These are phyloP conservation scores for Megaceryle maxima DNA, from an alignment of 2,113 vertebrate species.

Conservation along the genomic window DNA sequence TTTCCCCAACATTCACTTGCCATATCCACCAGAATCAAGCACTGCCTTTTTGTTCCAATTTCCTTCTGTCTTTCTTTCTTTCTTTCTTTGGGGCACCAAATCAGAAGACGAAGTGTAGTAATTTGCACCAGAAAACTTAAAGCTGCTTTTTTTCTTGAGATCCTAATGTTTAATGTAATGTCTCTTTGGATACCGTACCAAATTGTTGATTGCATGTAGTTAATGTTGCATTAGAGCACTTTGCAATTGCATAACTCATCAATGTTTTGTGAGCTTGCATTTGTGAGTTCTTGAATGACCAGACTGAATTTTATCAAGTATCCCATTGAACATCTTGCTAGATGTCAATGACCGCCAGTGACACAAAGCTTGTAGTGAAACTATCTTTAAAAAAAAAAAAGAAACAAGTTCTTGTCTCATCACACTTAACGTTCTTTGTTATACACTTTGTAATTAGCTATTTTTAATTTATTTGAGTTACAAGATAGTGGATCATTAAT, in stretches of 20 bases:
- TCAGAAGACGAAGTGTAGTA: slow-evolving; percentile 75
- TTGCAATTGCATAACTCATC: slow-evolving; percentile 88
- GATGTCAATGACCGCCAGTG: slow-evolving; percentile 76
- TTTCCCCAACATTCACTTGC: slow-evolving; percentile 65
- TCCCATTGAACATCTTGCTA: slow-evolving; percentile 74
- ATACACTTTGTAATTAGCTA: slow-evolving; percentile 75
- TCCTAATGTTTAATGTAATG: slow-evolving; percentile 80
- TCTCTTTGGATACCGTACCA: slow-evolving; percentile 81
- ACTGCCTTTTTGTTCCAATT: slow-evolving; percentile 49
- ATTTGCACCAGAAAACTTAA: slow-evolving; percentile 82
- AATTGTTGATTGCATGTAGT: slow-evolving; percentile 87
- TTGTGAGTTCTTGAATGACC: slow-evolving; percentile 80
- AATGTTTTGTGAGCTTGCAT: slow-evolving; percentile 88
- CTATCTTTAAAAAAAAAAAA: slow-evolving; percentile 38
- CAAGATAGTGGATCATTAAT: slow-evolving; percentile 77
- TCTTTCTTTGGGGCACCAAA: slow-evolving; percentile 72
- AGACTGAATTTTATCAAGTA: slow-evolving; percentile 73
- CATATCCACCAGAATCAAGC: slow-evolving; percentile 69
- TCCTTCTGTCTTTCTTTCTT: not conserved
- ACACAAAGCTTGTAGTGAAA: slow-evolving; percentile 76
- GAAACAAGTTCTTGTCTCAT: slow-evolving; percentile 63
- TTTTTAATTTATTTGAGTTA: slow-evolving; percentile 81
- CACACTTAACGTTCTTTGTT: slow-evolving; percentile 73
- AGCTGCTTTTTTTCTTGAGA: slow-evolving; percentile 79
- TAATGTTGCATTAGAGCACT: slow-evolving; percentile 91